Percentiles rank a stretch among this genome's conserved stretches.
Evolutionary conservation across 2,797 vertebrate genomes (phyloP).

Genomic region (Parambassis ranga): DNA sequence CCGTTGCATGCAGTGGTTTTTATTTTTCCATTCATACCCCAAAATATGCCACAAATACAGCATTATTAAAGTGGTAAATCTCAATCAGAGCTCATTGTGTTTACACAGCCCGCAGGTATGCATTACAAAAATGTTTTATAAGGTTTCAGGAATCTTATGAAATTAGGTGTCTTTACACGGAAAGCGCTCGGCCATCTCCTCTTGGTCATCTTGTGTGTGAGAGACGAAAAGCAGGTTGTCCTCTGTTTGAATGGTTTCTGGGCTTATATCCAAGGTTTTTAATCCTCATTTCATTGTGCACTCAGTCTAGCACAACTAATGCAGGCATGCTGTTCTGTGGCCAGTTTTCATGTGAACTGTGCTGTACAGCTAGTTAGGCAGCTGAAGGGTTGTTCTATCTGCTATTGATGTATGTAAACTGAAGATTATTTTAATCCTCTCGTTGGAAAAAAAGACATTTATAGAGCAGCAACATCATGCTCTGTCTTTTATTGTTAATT

Average conservation of each 20-base stretch:
- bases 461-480: no score
- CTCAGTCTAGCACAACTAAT: constrained; percentile 71
- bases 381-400: constrained; percentile 1
- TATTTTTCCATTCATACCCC: constrained; percentile 14
- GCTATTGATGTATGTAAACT: neutral
- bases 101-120: constrained; percentile 30
- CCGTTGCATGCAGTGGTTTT: neutral
- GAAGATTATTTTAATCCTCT: neutral
- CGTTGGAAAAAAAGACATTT: neutral
- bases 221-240: constrained; percentile 52
- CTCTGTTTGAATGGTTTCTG: constrained; percentile 65
- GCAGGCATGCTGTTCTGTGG: constrained; percentile 55
- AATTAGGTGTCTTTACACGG: constrained; percentile 23
- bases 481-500: neutral
- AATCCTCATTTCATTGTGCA: constrained; percentile 77
- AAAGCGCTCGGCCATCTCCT: constrained; percentile 14
- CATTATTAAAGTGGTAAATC: constrained; percentile 48
- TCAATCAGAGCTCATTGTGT: constrained; percentile 41
- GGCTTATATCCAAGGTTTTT: constrained; percentile 71
- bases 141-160: constrained; percentile 14
- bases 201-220: constrained; percentile 36
- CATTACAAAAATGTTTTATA: neutral
- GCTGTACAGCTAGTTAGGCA: constrained; percentile 39
- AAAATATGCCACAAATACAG: neutral
- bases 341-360: constrained; percentile 48